Base-by-base conservation (phyloP, 2,888 invertebrate species). In the Phymatocera aterrima region DNA sequence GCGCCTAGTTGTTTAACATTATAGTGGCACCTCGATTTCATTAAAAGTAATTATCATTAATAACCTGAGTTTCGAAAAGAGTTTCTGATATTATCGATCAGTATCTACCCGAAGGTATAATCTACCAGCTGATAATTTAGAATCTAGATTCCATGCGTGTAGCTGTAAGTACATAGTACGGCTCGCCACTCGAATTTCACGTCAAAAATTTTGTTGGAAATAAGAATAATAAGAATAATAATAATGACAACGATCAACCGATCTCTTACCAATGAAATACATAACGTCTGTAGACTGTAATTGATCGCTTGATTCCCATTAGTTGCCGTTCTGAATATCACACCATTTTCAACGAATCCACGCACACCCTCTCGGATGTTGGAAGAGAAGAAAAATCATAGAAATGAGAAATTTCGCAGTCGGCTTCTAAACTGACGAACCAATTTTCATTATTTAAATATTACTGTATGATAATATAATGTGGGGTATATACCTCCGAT, bases 261-360 rank as follows among this genome's bases (percentile, higher is more conserved):
- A n/a, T n/a, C n/a, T n/a, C n/a, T n/a, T n/a, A n/a, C n/a, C n/a
- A n/a, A n/a, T n/a, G n/a, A n/a, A n/a, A n/a, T n/a, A n/a, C n/a
- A n/a, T n/a, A n/a, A n/a, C n/a, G n/a, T n/a, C n/a, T n/a, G n/a
- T n/a, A n/a, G n/a, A n/a, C n/a, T n/a, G n/a, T n/a, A n/a, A n/a
- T n/a, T n/a, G n/a, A n/a, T n/a, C n/a, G n/a, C 51, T 72, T 72
- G 72, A 54, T 72, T 72, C 72, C 72, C 72, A 72, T 72, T 72
- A 54, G 54, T 72, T 72, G 31, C 31, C 21, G 15, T 18, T 43
- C 28, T 28, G 68, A 24, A 68, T 28, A 28, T 57, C n/a, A n/a
- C n/a, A n/a, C n/a, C n/a, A n/a, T n/a, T n/a, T n/a, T n/a, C n/a
- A 43, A 24, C 28, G 24, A 24, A 68, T 21, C 24, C 68, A 43